Conservation (phyloP, 2,797 vertebrate species). For the Coccyzus lansbergi region DNA sequence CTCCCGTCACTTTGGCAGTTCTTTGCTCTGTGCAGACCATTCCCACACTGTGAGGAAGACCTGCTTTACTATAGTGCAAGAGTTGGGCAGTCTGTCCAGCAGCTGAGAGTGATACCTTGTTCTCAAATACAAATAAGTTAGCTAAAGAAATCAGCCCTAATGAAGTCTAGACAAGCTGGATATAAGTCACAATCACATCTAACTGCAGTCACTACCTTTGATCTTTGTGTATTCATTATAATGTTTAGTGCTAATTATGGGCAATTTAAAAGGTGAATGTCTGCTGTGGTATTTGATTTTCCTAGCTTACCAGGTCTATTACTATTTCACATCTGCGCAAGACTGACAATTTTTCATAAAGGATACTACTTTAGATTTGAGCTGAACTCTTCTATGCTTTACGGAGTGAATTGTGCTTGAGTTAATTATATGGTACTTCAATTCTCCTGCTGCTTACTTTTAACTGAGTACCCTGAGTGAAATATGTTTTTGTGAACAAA, state of each 20-base stretch:
- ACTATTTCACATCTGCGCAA: background rate
- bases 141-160: background rate
- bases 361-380: background rate
- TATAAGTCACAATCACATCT: background rate
- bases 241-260: constrained; percentile 23
- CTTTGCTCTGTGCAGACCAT: background rate
- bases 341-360: background rate
- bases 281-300: background rate
- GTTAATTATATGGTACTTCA: background rate
- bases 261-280: constrained; percentile 1
- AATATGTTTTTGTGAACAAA: background rate
- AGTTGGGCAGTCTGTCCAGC: background rate
- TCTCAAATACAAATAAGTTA: background rate
- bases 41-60: background rate
- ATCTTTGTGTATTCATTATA: background rate
- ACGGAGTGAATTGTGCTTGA: background rate
- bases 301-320: background rate
- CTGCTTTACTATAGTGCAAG: background rate
- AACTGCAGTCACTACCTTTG: background rate
- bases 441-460: background rate
- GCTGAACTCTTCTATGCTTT: background rate
- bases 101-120: background rate
- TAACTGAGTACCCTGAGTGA: background rate
- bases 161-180: background rate
- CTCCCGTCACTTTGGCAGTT: background rate